Base-by-base conservation (phyloP, 2,888 invertebrate genomes). In the Himalopsyche anomala region DNA sequence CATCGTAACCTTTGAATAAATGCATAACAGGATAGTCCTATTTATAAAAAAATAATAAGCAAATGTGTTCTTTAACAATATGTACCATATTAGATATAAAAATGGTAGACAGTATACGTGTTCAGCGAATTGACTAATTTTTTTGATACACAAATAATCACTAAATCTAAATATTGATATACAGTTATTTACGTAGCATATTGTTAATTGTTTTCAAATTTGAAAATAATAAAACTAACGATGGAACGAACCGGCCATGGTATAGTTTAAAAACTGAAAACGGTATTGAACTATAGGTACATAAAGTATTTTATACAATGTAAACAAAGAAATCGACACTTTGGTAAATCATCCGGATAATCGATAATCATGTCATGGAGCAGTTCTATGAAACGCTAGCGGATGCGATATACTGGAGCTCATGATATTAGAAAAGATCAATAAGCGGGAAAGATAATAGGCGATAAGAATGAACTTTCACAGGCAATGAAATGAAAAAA, bases 1-100 rank as follows among this genome's bases (percentile, higher is more conserved):
- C 28, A 74, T 74, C 19, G 12, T 38, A 38, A 74, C 9, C 74
- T 74, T 74, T 74, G 74, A 74, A 74, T 74, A 74, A 74, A 74
- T 74, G 74, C 74, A 74, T 12, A 36, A 74, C 74, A 74, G 74
- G 36, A 36, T 74, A 74, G 12, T 36, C 51, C 51, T 74, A 28
- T 62, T 36, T 74, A 38, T 36, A 74, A 74, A 51, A 51, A 51
- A 36, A 74, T 36, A 74, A 74, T 74, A 74, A 74, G 74, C 36
- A 19, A 11, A 15, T 74, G 15, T 74, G 36, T 36, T 74, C 51
- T 74, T 2, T 62, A 8, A 28, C 62, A 19, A 19, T 62, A 62
- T 62, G 36, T 74, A 74, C 36, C 36, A 74, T 74, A 28, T 74
- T 74, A 74, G 28, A 51, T 51, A 36, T 36, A 74, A 74, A 74